A percentile compares a stretch with the other conserved stretches of the same genome.
These are phyloP conservation scores for Phymastichus coffea DNA, from an alignment of 1,140 invertebrate genomes.

Conservation along the genomic window DNA sequence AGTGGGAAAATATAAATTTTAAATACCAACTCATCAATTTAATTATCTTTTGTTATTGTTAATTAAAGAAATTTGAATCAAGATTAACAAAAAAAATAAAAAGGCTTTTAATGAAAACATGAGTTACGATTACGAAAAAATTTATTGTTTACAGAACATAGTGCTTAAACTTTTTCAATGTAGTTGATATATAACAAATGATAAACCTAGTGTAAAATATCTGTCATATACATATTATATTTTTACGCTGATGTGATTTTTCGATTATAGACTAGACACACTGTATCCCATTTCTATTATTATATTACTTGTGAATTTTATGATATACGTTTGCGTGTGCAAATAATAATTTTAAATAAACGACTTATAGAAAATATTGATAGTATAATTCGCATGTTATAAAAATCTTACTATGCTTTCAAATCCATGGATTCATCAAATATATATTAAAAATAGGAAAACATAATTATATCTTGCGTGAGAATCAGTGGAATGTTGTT, in stretches of 20 bases:
- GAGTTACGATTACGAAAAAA: too few species aligned
- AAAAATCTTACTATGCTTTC: neutral
- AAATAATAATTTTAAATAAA: neutral
- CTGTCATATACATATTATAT: slow-evolving; percentile 8
- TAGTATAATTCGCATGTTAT: too few species aligned
- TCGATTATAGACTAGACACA: slow-evolving; percentile 20
- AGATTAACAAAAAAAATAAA: neutral
- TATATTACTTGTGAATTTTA: slow-evolving; percentile 8
- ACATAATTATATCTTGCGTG: neutral
- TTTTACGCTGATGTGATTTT: slow-evolving; percentile 1
- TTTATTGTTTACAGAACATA: slow-evolving; percentile 26
- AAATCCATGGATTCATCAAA: neutral
- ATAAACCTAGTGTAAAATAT: slow-evolving; percentile 18
- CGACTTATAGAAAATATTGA: too few species aligned
- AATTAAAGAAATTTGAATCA: neutral
- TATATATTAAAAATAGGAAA: slow-evolving; percentile 7
- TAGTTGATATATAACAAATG: slow-evolving; percentile 5
- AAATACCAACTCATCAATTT: too few species aligned
- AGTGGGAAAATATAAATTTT: too few species aligned
- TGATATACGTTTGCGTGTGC: neutral
- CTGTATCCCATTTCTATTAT: slow-evolving; percentile 7
- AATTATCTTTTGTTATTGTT: slow-evolving; percentile 13
- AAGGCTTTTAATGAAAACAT: too few species aligned
- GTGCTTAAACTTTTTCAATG: slow-evolving; percentile 9
- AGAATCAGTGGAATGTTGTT: neutral